These are phyloP conservation scores for Cyrtodaria siliqua DNA, from an alignment of 2,888 invertebrate genomes.

Conservation along the genomic window DNA sequence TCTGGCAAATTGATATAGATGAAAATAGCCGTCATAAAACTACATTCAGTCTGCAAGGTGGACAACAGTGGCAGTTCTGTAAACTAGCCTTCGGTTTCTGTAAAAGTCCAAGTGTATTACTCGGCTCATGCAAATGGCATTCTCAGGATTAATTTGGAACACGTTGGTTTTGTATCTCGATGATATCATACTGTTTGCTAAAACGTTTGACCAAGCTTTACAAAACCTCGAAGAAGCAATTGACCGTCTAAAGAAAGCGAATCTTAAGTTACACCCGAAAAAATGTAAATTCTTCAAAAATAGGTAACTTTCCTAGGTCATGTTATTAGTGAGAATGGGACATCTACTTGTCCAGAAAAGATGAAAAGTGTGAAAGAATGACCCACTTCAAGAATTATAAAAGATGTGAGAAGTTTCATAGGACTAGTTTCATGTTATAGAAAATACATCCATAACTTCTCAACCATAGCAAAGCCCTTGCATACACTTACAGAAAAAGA, in stretches of 20 bases:
- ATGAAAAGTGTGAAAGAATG: neutral
- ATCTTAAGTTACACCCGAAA: constrained; percentile 46
- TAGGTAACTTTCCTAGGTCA: constrained; percentile 7
- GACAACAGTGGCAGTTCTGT: constrained; percentile 2
- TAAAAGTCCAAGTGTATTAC: constrained; percentile 1
- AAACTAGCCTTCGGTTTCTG: neutral
- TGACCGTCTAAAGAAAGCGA: neutral
- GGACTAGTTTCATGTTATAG: neutral
- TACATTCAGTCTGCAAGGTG: neutral
- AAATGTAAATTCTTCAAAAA: constrained; percentile 47
- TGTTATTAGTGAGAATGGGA: constrained; percentile 1
- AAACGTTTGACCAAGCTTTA: neutral
- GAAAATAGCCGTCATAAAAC: neutral
- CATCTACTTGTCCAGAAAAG: neutral
- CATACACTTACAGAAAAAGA: neutral
- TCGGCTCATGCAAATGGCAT: neutral
- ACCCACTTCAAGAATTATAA: neutral
- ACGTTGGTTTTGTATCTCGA: constrained; percentile 19
- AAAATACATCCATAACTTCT: neutral
- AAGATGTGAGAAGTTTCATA: neutral
- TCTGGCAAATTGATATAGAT: constrained; percentile 4
- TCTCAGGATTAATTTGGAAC: neutral
- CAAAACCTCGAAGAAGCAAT: neutral
- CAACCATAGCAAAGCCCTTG: constrained; percentile 1
- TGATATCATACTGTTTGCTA: neutral